A percentile compares a stretch with the other conserved stretches of the same genome.
These are phyloP conservation scores for Cydia splendana DNA, from an alignment of 1,140 invertebrate genomes.

Conservation along the genomic window DNA sequence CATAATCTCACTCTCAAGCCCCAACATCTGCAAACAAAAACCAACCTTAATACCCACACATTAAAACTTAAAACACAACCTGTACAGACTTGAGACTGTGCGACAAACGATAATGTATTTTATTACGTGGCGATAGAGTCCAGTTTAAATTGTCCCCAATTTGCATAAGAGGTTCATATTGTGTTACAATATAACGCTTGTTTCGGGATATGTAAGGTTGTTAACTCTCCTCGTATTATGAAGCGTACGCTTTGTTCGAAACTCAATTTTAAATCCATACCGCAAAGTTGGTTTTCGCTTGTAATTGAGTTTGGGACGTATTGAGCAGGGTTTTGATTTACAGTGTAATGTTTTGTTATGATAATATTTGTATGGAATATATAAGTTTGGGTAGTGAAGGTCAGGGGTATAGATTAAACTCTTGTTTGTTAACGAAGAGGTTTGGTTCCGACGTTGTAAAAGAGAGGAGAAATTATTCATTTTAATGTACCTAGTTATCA, in stretches of 20 bases:
- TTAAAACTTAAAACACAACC: not conserved
- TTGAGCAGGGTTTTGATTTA: constrained; percentile 15
- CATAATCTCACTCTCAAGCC: constrained; percentile 10
- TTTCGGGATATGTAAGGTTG: constrained; percentile 9
- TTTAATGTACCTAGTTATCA: no score
- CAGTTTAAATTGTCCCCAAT: not conserved
- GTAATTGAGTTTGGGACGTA: not conserved
- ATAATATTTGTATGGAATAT: constrained; percentile 17
- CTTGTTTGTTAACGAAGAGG: not conserved
- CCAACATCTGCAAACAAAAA: constrained; percentile 19
- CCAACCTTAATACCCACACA: not conserved
- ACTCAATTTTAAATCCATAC: not conserved
- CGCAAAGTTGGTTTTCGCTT: not conserved
- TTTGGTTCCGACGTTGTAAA: not conserved
- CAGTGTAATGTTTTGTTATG: constrained; percentile 7
- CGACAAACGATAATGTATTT: not conserved
- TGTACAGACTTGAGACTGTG: not conserved
- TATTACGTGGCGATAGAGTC: not conserved
- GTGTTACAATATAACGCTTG: constrained; percentile 27
- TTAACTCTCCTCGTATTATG: constrained; percentile 20
- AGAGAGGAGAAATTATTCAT: no score
- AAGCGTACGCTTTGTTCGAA: not conserved
- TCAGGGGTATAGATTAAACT: not conserved
- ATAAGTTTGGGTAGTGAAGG: not conserved
- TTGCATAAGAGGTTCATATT: constrained; percentile 2